Base-by-base conservation (phyloP, 2,797 vertebrate genomes). In the Chrysocyon brachyurus region DNA sequence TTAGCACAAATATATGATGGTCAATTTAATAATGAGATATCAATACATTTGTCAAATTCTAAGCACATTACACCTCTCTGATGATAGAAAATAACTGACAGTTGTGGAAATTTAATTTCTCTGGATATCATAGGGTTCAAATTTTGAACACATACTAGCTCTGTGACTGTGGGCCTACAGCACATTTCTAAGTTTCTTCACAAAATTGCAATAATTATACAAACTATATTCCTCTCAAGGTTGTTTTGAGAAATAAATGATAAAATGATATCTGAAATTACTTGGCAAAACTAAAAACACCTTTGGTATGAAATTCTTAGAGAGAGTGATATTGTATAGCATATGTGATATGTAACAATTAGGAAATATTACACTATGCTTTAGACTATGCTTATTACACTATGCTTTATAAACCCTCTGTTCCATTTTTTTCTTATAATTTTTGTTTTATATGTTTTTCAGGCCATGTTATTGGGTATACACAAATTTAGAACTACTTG, bases 241-340 rank as follows among this genome's bases (percentile, higher is more conserved):
- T 70, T 87, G 28, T 84, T 91, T 91, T 89, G 40, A 68, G 36
- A 90, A 95, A 91, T 11, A 88, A 73, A 68, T 81, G 3, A 24
- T 9, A 68, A 93, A 79, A 75, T 36, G 12, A 64, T 56, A 91
- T 64, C 54, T 95, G 9, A 92, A 70, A 81, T 83, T 92, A 95
- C 64, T 90, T 90, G 16, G 15, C 26, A 77, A 78, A 87, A 57
- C 31, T 59, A 54, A 22, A 87, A 79, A 5, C 73, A 82, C 5
- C 1, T 82, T 73, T 24, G 5, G 6, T 33, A 40, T 82, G 14
- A 21, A 19, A 56, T 77, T 66, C 36, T 70, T 72, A 64, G 36
- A 90, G 22, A 79, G 84, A 93, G 36, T 57, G 10, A 82, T 81
- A 64, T 70, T 79, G 24, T 54, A 5, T 9, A 81, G 56, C 59